Evolutionary conservation across 2,888 invertebrate species (phyloP).

Genomic region (Sesamia inferens): DNA sequence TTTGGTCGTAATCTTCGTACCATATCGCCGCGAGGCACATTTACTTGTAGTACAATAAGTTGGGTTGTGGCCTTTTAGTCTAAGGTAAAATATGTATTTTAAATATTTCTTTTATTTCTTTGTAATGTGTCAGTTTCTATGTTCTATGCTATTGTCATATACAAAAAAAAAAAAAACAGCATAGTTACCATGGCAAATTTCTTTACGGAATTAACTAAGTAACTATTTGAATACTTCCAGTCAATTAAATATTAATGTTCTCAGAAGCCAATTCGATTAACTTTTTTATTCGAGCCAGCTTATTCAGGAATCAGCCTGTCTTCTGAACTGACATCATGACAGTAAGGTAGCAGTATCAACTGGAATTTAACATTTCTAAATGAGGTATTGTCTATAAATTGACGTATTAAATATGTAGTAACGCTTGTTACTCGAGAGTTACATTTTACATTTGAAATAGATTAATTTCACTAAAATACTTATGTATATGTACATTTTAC

Average conservation of each 20-base stretch:
- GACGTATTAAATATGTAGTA: neutral
- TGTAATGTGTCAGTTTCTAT: neutral
- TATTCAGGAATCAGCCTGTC: constrained; percentile 41
- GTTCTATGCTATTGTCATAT: too few relatives aligned
- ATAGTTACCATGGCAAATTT: too few relatives aligned
- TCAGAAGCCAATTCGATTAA: constrained; percentile 9
- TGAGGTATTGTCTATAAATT: neutral
- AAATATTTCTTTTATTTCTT: too few relatives aligned
- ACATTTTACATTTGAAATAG: too few relatives aligned
- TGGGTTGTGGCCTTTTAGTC: too few relatives aligned
- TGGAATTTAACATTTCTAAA: too few relatives aligned
- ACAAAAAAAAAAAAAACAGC: too few relatives aligned
- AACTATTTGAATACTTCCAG: neutral
- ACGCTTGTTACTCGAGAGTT: neutral
- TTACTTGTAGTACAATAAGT: too few relatives aligned
- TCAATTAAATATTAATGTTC: constrained; percentile 5
- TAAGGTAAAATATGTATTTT: too few relatives aligned
- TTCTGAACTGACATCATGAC: constrained; percentile 29
- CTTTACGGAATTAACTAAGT: too few relatives aligned
- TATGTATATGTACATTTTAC: neutral
- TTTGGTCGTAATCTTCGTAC: neutral
- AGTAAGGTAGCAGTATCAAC: constrained; percentile 17
- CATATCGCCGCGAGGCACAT: neutral
- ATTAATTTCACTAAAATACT: neutral
- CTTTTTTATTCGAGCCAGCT: constrained; percentile 1